phyloP scores from a whole-genome alignment of 2,797 vertebrate genomes.

The Lutjanus campechanus region DNA sequence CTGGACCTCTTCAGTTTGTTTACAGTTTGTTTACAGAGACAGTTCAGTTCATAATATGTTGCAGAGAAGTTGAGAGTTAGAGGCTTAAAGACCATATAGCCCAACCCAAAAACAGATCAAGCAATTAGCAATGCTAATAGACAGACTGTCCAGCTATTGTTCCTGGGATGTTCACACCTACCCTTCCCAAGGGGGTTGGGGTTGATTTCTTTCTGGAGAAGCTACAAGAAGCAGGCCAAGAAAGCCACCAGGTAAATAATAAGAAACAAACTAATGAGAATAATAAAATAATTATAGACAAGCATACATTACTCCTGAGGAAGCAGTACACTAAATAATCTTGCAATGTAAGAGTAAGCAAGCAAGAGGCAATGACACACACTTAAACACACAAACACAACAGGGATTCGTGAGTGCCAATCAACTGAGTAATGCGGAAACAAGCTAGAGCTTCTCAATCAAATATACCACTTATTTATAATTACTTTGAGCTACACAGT shows the following conservation, averaged over 20 bases:
- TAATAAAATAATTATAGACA: not conserved
- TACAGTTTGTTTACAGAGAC: too few relatives aligned
- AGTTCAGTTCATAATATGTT: not conserved
- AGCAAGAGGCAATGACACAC: not conserved
- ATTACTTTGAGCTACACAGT: conserved; percentile 21
- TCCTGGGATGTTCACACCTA: conserved; percentile 59
- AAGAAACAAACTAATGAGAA: conserved; percentile 22
- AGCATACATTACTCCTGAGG: not conserved
- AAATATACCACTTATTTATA: conserved; percentile 39
- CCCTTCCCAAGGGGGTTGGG: conserved; percentile 19
- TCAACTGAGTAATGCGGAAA: conserved; percentile 16
- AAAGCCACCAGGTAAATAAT: conserved; percentile 24
- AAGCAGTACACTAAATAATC: conserved; percentile 5
- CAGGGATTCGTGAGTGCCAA: conserved; percentile 9
- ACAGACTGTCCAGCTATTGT: conserved; percentile 39
- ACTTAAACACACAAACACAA: not conserved
- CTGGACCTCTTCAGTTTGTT: not conserved
- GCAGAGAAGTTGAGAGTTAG: conserved; percentile 4
- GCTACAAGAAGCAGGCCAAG: not conserved
- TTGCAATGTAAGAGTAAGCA: conserved; percentile 1
- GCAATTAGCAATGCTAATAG: conserved; percentile 59
- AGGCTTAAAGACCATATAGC: conserved; percentile 4
- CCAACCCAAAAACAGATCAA: conserved; percentile 21
- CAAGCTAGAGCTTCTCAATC: conserved; percentile 35
- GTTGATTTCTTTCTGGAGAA: conserved; percentile 21